These are phyloP conservation scores for Apamea monoglypha DNA, from an alignment of 2,888 invertebrate species.

Conservation along the genomic window DNA sequence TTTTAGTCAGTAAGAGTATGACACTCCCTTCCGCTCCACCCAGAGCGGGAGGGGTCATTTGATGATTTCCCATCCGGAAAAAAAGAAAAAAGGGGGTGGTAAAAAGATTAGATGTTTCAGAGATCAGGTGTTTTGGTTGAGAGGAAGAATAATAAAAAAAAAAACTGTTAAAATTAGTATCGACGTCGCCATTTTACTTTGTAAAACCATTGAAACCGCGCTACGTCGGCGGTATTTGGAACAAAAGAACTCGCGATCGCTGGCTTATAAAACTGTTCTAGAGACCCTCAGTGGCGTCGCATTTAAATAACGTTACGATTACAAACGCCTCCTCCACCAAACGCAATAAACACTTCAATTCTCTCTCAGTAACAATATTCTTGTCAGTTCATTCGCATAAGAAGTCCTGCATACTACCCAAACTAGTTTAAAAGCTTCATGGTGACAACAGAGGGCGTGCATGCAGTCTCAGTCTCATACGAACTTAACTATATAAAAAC, in stretches of 20 bases:
- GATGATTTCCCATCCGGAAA: too few species aligned
- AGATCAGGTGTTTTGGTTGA: too few species aligned
- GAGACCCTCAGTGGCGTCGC: not conserved
- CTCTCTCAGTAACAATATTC: slow-evolving; percentile 62
- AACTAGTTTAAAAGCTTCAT: slow-evolving; percentile 37
- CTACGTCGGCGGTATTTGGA: not conserved
- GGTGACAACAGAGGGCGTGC: slow-evolving; percentile 62
- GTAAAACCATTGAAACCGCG: slow-evolving; percentile 1
- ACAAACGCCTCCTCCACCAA: slow-evolving; percentile 30
- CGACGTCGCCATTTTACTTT: not conserved
- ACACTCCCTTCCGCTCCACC: too few species aligned
- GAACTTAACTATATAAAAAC: slow-evolving; percentile 71
- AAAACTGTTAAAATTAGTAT: not conserved
- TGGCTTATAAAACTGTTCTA: not conserved
- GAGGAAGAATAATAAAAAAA: too few species aligned
- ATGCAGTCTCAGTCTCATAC: slow-evolving; percentile 76
- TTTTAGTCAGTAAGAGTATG: too few species aligned
- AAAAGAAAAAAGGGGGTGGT: too few species aligned
- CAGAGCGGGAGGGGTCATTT: too few species aligned
- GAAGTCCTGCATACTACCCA: slow-evolving; percentile 56
- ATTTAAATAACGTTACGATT: slow-evolving; percentile 48
- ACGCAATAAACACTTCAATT: slow-evolving; percentile 58
- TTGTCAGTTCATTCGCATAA: slow-evolving; percentile 66
- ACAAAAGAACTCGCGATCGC: slow-evolving; percentile 1
- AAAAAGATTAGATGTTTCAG: too few species aligned